A percentile compares a stretch with the other conserved stretches of the same genome.
Evolutionary conservation across 2,888 invertebrate species (phyloP).

Genomic region (Trissoscelio sp.): DNA sequence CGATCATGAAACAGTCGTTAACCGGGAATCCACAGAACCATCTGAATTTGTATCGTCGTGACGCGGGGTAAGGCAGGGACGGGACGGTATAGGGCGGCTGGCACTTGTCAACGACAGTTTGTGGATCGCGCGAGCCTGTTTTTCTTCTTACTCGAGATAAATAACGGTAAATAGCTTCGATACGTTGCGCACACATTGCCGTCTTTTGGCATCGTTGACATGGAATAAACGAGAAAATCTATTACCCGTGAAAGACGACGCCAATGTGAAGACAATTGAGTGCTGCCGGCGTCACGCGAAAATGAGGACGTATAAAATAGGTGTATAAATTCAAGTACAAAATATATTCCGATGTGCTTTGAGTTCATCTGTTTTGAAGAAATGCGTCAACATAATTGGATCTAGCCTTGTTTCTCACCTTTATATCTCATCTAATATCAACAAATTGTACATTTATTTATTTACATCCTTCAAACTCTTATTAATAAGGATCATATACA

Average conservation of each 20-base stretch:
- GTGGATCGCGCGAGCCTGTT: conserved; percentile 61
- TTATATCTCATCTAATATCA: too few relatives aligned
- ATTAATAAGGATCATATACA: too few relatives aligned
- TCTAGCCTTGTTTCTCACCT: not conserved
- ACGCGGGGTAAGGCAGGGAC: not conserved
- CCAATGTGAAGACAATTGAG: conserved; percentile 66
- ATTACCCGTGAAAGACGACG: conserved; percentile 68
- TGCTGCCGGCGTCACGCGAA: conserved; percentile 38
- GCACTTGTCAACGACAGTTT: conserved; percentile 69
- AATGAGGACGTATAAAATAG: conserved; percentile 50
- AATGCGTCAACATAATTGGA: not conserved
- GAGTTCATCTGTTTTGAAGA: conserved; percentile 2
- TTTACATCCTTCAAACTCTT: too few relatives aligned
- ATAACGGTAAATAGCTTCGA: conserved; percentile 68
- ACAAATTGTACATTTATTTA: too few relatives aligned
- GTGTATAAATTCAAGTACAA: conserved; percentile 52
- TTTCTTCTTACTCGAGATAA: conserved; percentile 61
- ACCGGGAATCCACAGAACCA: conserved; percentile 43
- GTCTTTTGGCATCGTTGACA: conserved; percentile 69
- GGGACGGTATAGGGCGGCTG: not conserved
- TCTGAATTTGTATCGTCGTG: conserved; percentile 61
- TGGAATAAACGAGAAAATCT: conserved; percentile 71
- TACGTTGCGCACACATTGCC: conserved; percentile 65
- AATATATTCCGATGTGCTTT: conserved; percentile 37
- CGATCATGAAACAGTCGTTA: conserved; percentile 63